Evolutionary conservation across 2,888 invertebrate species (phyloP).

Genomic region (Pseudanteris insignis): DNA sequence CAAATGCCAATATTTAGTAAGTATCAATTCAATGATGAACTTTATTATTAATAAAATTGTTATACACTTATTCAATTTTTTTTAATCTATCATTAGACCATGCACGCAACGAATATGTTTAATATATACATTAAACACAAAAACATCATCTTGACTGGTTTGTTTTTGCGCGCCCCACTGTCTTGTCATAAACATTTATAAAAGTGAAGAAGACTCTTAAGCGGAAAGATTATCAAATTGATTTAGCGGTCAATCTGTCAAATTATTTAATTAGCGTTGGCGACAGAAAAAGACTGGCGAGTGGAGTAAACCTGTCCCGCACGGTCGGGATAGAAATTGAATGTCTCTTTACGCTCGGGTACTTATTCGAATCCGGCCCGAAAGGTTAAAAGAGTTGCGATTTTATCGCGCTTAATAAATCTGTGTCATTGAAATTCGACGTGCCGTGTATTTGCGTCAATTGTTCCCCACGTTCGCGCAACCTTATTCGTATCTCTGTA

Average conservation of each 20-base stretch:
- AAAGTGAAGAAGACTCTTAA: too few relatives aligned
- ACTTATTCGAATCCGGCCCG: conserved; percentile 28
- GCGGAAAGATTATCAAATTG: conserved; percentile 7
- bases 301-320: conserved; percentile 17
- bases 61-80: too few relatives aligned
- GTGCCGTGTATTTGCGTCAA: conserved; percentile 8
- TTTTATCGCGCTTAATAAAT: conserved; percentile 33
- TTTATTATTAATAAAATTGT: too few relatives aligned
- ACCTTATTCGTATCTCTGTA: conserved; percentile 8
- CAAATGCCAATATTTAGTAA: too few relatives aligned
- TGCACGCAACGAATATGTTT: too few relatives aligned
- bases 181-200: too few relatives aligned
- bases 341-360: conserved; percentile 31
- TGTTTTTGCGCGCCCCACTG: too few relatives aligned
- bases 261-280: conserved; percentile 9
- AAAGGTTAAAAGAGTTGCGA: conserved; percentile 25
- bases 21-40: too few relatives aligned
- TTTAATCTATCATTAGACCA: too few relatives aligned
- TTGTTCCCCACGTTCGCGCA: neutral
- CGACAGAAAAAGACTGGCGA: conserved; percentile 18
- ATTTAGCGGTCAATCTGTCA: conserved; percentile 14
- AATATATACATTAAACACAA: too few relatives aligned
- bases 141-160: too few relatives aligned
- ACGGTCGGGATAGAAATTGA: conserved; percentile 12
- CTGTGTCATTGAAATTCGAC: conserved; percentile 24